Evolutionary conservation across 2,888 invertebrate genomes (phyloP).

Genomic region (Dendrolimus pini): DNA sequence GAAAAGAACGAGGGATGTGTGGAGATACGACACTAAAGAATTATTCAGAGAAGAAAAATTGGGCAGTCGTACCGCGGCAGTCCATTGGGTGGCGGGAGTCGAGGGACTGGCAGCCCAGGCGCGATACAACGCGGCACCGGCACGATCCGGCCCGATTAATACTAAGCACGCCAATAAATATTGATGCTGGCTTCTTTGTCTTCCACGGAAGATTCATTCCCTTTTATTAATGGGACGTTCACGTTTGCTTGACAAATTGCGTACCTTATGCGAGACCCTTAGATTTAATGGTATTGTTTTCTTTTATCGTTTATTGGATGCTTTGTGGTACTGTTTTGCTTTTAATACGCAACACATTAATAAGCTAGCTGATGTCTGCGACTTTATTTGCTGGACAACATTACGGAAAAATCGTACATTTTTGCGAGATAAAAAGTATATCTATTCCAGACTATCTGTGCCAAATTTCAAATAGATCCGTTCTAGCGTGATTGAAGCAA

Average conservation of each 20-base stretch:
- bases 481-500: no score
- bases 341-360: background rate
- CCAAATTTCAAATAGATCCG: no score
- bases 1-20: background rate
- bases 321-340: background rate
- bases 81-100: slow-evolving; percentile 53
- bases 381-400: no score
- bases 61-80: slow-evolving; percentile 58
- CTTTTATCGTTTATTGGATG: background rate
- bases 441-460: no score
- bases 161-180: slow-evolving; percentile 75
- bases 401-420: no score
- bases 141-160: slow-evolving; percentile 69
- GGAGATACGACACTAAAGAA: slow-evolving; percentile 24
- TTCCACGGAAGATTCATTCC: slow-evolving; percentile 63
- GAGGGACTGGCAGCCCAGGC: slow-evolving; percentile 27
- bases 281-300: background rate
- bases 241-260: slow-evolving; percentile 62
- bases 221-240: slow-evolving; percentile 66
- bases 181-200: slow-evolving; percentile 71
- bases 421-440: no score
- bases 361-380: background rate
- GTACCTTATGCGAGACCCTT: slow-evolving; percentile 20
- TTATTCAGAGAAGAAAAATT: slow-evolving; percentile 59
- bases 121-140: slow-evolving; percentile 44